phyloP scores from a whole-genome alignment of 2,797 vertebrate species.

The Diceros bicornis region DNA sequence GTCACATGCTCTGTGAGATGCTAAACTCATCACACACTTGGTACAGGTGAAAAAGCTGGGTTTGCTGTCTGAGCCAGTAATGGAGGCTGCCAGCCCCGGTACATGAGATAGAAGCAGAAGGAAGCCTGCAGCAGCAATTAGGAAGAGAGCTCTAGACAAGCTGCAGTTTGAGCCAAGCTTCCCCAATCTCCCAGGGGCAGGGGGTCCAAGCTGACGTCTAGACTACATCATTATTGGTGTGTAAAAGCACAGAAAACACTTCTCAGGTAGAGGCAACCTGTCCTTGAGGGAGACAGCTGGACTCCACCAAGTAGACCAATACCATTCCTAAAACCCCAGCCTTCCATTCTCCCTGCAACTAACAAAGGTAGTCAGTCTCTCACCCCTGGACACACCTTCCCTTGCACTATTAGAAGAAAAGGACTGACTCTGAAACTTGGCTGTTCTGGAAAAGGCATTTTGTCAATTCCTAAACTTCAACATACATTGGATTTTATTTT shows the following conservation, averaged over 20 bases:
- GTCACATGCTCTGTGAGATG: not conserved
- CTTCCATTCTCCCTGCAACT: not conserved
- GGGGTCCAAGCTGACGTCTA: not conserved
- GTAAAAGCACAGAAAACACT: not conserved
- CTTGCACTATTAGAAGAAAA: not conserved
- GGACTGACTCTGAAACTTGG: not conserved
- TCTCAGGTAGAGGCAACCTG: not conserved
- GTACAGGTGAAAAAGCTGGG: not conserved
- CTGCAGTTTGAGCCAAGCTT: not conserved
- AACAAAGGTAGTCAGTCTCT: not conserved
- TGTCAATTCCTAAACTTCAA: conserved; percentile 44
- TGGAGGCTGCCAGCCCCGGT: not conserved
- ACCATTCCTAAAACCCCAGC: not conserved
- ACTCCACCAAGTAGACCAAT: not conserved
- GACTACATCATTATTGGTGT: not conserved
- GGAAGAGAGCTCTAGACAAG: not conserved
- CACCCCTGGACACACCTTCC: not conserved
- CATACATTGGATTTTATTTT: conserved; percentile 34
- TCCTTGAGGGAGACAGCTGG: not conserved
- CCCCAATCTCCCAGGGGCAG: not conserved
- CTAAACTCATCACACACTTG: not conserved
- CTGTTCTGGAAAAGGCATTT: not conserved
- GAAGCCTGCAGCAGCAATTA: not conserved
- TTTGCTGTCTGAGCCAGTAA: not conserved
- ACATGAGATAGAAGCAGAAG: not conserved